Percentiles rank a stretch among this genome's conserved stretches.
Conservation (phyloP, 2,113 vertebrate species). For the Trematocara marginatum region DNA sequence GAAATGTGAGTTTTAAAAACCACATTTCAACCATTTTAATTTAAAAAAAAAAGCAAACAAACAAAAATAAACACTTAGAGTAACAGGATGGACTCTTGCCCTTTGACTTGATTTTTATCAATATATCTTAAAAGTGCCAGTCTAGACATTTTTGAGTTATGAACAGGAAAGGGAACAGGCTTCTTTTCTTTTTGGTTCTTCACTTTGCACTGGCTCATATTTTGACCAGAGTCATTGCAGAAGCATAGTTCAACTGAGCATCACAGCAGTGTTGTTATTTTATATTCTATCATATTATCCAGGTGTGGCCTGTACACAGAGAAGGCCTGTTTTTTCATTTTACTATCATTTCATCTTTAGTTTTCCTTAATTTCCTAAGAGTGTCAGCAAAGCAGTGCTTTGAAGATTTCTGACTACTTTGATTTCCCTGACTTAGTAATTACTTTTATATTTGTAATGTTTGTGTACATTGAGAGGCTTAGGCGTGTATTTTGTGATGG, state of each 20-base stretch:
- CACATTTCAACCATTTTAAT: not conserved
- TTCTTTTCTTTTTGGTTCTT: not conserved
- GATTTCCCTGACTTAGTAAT: not conserved
- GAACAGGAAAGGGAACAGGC: not conserved
- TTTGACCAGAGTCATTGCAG: not conserved
- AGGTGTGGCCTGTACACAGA: not conserved
- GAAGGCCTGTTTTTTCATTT: not conserved
- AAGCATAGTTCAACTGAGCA: not conserved
- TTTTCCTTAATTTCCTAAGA: not conserved
- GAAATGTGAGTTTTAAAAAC: not conserved
- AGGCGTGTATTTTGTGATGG: not conserved
- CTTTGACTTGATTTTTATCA: not conserved
- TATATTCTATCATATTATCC: not conserved
- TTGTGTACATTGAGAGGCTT: not conserved
- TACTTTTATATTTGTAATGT: not conserved
- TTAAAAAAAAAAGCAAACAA: not conserved
- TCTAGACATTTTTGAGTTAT: not conserved
- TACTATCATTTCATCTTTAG: not conserved
- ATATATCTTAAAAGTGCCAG: not conserved
- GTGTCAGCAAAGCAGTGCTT: not conserved
- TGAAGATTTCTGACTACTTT: not conserved
- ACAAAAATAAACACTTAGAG: not conserved
- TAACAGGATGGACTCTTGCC: not conserved
- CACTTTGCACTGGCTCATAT: not conserved
- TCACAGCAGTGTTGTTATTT: not conserved